Conservation (phyloP, 2,113 vertebrate genomes). For the Polypterus bichir region DNA sequence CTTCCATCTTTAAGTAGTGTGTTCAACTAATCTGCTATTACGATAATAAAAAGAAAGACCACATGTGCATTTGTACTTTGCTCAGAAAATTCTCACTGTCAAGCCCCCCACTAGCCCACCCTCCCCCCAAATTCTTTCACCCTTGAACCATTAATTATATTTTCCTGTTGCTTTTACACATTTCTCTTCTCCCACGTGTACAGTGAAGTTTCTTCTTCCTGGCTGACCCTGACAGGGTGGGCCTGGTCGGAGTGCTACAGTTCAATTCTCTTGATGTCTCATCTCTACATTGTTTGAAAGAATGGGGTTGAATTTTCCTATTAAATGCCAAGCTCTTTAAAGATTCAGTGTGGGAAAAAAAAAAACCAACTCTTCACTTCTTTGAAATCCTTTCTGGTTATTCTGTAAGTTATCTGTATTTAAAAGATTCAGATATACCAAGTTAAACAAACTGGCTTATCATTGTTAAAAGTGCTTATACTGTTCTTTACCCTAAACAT, state of each 20-base stretch:
- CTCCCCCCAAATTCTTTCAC: constrained; percentile 4
- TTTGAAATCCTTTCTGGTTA: too few species aligned
- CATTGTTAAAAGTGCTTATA: too few species aligned
- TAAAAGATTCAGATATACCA: too few species aligned
- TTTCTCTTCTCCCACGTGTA: constrained; percentile 22
- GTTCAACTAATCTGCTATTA: neutral
- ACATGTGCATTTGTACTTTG: constrained; percentile 1
- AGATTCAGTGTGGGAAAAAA: too few species aligned
- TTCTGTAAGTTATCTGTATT: too few species aligned
- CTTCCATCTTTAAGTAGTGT: too few species aligned
- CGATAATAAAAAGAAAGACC: neutral
- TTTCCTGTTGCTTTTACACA: constrained; percentile 20
- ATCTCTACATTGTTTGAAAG: neutral
- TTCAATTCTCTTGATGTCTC: neutral
- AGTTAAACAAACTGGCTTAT: too few species aligned
- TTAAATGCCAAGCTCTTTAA: too few species aligned
- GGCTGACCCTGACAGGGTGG: neutral
- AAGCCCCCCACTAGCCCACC: neutral
- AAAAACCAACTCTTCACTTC: too few species aligned
- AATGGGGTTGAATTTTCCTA: neutral
- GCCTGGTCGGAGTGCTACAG: neutral
- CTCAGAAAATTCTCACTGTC: neutral
- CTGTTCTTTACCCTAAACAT: too few species aligned
- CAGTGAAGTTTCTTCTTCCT: constrained; percentile 17
- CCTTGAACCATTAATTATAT: constrained; percentile 22